Conservation (phyloP, 2,797 vertebrate species). For the Pampus argenteus region DNA sequence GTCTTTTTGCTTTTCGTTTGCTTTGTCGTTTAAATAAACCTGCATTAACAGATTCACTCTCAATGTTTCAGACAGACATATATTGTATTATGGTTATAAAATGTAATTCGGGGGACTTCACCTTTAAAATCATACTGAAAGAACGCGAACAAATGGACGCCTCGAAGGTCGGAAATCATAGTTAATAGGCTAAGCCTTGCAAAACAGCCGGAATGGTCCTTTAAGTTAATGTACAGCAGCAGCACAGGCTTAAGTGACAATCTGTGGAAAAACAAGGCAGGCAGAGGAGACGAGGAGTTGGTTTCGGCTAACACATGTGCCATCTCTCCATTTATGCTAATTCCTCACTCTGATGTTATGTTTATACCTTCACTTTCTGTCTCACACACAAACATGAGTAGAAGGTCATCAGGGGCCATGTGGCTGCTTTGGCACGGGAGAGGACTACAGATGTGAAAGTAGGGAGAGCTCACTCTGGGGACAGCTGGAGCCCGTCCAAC, state of each 20-base stretch:
- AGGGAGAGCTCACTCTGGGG: slow-evolving; percentile 35
- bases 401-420: slow-evolving; percentile 34
- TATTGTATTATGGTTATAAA: too few relatives aligned
- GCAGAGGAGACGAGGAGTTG: slow-evolving; percentile 28
- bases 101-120: background rate
- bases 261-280: slow-evolving; percentile 25
- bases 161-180: background rate
- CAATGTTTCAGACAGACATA: too few relatives aligned
- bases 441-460: slow-evolving; percentile 69
- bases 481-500: slow-evolving; percentile 72
- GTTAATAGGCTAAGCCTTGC: background rate
- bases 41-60: too few relatives aligned
- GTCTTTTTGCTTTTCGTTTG: too few relatives aligned
- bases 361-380: slow-evolving; percentile 7
- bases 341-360: slow-evolving; percentile 12
- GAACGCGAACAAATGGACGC: background rate
- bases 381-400: slow-evolving; percentile 18
- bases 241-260: slow-evolving; percentile 12
- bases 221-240: slow-evolving; percentile 6
- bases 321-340: slow-evolving; percentile 11
- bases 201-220: background rate
- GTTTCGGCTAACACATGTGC: slow-evolving; percentile 16
- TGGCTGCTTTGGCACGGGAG: slow-evolving; percentile 45
- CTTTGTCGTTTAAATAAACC: too few relatives aligned
- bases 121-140: background rate